Evolutionary conservation across 2,888 invertebrate genomes (phyloP), one percentile per base, ranked within the genome.

Genomic region (Harpalus rufipes): DNA sequence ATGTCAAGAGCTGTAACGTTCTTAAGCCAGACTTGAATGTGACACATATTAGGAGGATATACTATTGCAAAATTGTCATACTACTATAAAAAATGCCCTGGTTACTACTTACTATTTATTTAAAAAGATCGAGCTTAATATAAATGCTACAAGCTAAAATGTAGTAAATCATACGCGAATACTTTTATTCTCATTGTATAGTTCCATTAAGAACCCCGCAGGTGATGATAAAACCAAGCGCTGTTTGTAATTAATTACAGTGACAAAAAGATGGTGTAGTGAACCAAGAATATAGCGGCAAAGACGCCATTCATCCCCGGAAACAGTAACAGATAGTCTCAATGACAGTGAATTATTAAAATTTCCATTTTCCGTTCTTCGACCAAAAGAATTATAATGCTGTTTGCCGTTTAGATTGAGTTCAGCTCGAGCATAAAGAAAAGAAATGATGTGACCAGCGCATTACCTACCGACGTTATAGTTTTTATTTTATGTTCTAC

Each of bases 271-370:
- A 74, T 12, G 32, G 44, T 74, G 74, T 74, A 74, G 44, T 41
- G 25, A 68, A 39, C n/a, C 14, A 32, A 39, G 16, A 59, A 16
- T 7, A 59, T 18, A 51, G 14, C 14, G n/a, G 16, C 7, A 25
- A 68, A 68, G 68, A 32, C 39, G 68, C 32, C 39, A 39, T 68
- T 68, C 68, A 39, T 39, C 14, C 32, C 68, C 25, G 63, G 51
- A 21, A 74, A 51, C 74, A 74, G 74, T 74, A 74, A 74, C 51
- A 74, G 21, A 74, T 74, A 74, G 51, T 25, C 79, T 59, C 79
- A 80, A 61, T 80, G 79, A 80, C 61, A 61, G 58, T 80, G 79
- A 58, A 80, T 80, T 80, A 80, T 80, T 80, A 80, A 80, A 80
- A 80, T 80, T 58, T 80, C 61, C 59, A 80, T 59, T 80, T 80